Conservation (phyloP, 2,888 invertebrate species). For the Troides oblongomaculatus region DNA sequence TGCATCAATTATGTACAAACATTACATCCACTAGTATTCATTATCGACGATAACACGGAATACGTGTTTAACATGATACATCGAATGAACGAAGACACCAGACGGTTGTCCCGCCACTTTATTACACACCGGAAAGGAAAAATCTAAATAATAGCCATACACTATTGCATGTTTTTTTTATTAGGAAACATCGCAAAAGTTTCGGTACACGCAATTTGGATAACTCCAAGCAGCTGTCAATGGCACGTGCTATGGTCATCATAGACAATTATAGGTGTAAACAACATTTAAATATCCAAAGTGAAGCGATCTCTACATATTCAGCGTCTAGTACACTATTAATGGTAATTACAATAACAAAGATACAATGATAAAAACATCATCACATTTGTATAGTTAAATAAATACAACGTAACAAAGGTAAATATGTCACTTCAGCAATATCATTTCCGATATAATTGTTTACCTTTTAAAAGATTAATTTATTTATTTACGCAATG, state of each 20-base stretch:
- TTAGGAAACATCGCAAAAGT: slow-evolving; percentile 60
- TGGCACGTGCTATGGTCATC: slow-evolving; percentile 38
- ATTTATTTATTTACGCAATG: not conserved
- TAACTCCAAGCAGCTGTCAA: slow-evolving; percentile 50
- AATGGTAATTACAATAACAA: slow-evolving; percentile 3
- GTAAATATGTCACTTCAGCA: slow-evolving; percentile 5
- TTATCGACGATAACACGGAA: no score
- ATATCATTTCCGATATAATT: not conserved
- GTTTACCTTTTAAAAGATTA: not conserved
- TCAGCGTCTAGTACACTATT: not conserved
- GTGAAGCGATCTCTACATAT: slow-evolving; percentile 1
- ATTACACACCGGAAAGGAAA: not conserved
- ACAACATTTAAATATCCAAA: slow-evolving; percentile 3
- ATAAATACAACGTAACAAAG: slow-evolving; percentile 8
- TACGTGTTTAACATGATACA: no score
- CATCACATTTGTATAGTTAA: slow-evolving; percentile 1
- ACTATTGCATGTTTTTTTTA: slow-evolving; percentile 63
- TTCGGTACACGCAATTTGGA: slow-evolving; percentile 59
- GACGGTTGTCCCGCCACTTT: no score
- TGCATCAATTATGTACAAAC: no score
- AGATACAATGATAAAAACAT: not conserved
- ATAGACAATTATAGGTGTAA: not conserved
- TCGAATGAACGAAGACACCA: no score
- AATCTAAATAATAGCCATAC: slow-evolving; percentile 37
- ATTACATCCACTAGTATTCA: no score